These are phyloP conservation scores for Eudemis profundana DNA, from an alignment of 2,888 invertebrate species.

Conservation along the genomic window DNA sequence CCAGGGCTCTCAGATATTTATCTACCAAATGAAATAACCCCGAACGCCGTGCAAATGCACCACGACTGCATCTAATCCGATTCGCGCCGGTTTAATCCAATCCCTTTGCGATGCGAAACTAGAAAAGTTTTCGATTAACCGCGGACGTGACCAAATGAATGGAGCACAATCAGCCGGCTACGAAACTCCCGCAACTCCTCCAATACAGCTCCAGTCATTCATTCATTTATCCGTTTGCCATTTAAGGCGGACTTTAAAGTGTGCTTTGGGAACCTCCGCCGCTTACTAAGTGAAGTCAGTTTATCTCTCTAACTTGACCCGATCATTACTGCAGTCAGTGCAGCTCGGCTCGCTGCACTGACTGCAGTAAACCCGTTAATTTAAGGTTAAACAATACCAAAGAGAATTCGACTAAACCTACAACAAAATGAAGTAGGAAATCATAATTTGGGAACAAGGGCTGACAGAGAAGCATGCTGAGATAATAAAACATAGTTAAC, in stretches of 20 bases:
- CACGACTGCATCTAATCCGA: slow-evolving; percentile 32
- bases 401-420: too few relatives aligned
- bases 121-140: slow-evolving; percentile 45
- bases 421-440: too few relatives aligned
- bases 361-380: too few relatives aligned
- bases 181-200: slow-evolving; percentile 31
- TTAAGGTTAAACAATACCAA: not conserved
- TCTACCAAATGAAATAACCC: slow-evolving; percentile 3
- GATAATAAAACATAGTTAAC: slow-evolving; percentile 40
- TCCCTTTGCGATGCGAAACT: slow-evolving; percentile 42
- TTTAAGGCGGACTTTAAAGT: slow-evolving; percentile 22
- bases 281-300: slow-evolving; percentile 3
- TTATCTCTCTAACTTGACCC: not conserved
- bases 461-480: not conserved
- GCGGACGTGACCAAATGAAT: slow-evolving; percentile 42
- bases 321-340: not conserved
- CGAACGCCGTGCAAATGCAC: slow-evolving; percentile 26
- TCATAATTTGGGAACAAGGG: too few relatives aligned
- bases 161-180: slow-evolving; percentile 39
- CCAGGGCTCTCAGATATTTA: not conserved
- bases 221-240: slow-evolving; percentile 23
- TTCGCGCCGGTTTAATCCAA: slow-evolving; percentile 33
- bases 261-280: not conserved
- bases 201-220: slow-evolving; percentile 30
- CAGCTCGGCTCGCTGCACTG: too few relatives aligned